Base-by-base conservation (phyloP, 2,113 vertebrate genomes). In the Sminthopsis crassicaudata region DNA sequence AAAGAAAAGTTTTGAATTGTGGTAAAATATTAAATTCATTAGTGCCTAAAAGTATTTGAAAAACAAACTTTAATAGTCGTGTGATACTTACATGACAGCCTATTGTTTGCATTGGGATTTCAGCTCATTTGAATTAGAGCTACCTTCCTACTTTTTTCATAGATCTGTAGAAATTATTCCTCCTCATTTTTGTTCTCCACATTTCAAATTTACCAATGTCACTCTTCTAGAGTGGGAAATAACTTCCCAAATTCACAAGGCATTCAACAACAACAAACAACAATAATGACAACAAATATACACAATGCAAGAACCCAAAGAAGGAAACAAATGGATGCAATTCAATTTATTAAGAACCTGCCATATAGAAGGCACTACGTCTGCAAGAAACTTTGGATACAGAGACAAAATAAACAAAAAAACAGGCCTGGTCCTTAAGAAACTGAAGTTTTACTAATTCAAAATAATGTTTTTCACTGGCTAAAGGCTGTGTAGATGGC, bases 41-140 rank as follows among this genome's bases (percentile, higher is more conserved):
- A 88, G 6, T 57, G 24, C 24, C 9, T 88, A 95, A 94, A 88
- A 90, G 30, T 46, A 95, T 93, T 84, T 93, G 84, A 42, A 92
- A 91, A 95, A 95, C 25, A 94, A 96, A 95, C 25, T 92, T 12
- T 93, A 46, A 50, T 53, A 51, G 94, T 96, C 94, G 55, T 84
- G 25, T 26, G 30, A 24, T 60, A 0, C 48, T 1, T 91, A 60
- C 12, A n/a, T 93, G 46, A 90, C 36, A 95, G 90, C 9, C 91
- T 88, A 22, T 30, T 52, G 24, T 96, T 91, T 92, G 30, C 8
- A 46, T 5, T n/a, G 67, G 3, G 67, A 42, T 84, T 6, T 84
- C 19, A 42, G 67, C 36, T 95, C 25, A 84, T 84, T 23, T 84
- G n/a, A 84, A 6, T 84, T 42, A 84, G 67, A 84, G n/a, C 67